These are phyloP conservation scores for Drosophila navojoa DNA, from an alignment of 1,140 invertebrate species.

Conservation along the genomic window DNA sequence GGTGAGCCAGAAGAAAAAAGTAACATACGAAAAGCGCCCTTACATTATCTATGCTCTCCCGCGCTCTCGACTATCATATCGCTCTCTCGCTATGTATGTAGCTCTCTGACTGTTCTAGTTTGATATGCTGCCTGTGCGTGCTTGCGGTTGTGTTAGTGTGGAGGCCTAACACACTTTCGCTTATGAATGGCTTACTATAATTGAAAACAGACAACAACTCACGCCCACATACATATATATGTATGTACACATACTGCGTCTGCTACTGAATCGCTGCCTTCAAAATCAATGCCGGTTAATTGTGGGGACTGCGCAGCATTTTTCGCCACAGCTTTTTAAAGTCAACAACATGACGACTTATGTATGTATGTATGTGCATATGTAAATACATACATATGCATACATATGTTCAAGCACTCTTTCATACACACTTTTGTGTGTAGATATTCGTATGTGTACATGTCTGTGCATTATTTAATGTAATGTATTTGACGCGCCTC, in stretches of 20 bases:
- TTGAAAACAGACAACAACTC: slow-evolving; percentile 29
- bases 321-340: slow-evolving; percentile 41
- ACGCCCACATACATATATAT: slow-evolving; percentile 19
- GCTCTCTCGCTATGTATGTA: not conserved
- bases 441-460: not conserved
- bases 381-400: not conserved
- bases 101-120: slow-evolving; percentile 27
- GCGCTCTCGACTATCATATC: not conserved
- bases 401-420: not conserved
- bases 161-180: slow-evolving; percentile 31
- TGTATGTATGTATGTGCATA: slow-evolving; percentile 2
- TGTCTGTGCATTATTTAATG: not conserved
- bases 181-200: slow-evolving; percentile 35
- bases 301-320: slow-evolving; percentile 63
- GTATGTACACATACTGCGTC: slow-evolving; percentile 9
- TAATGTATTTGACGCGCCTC: slow-evolving; percentile 37
- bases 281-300: slow-evolving; percentile 70
- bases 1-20: slow-evolving; percentile 1
- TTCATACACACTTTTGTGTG: slow-evolving; percentile 3
- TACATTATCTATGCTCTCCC: slow-evolving; percentile 38
- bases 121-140: slow-evolving; percentile 18
- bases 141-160: slow-evolving; percentile 7
- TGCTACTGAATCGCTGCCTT: slow-evolving; percentile 54
- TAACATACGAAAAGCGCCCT: slow-evolving; percentile 31
- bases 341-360: slow-evolving; percentile 28